Conservation (phyloP, 2,113 vertebrate genomes). For the Uropsilus gracilis region DNA sequence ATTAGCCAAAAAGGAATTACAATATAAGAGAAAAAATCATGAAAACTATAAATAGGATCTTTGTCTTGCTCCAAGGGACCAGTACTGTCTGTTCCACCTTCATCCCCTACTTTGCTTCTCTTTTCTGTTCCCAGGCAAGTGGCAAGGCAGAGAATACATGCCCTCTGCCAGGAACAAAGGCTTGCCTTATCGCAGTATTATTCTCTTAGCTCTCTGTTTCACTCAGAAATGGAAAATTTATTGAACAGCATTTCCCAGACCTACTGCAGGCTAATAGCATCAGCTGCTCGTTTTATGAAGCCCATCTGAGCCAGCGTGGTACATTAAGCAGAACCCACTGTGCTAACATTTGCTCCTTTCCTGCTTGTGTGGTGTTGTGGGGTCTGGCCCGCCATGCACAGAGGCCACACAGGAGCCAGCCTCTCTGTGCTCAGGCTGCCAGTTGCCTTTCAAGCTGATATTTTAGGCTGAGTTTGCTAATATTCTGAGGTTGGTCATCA, state of each 20-base stretch:
- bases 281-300: constrained; percentile 18
- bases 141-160: not conserved
- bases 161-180: not conserved
- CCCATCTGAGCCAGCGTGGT: not conserved
- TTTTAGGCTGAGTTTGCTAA: not conserved
- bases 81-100: not conserved
- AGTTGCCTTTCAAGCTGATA: not conserved
- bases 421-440: not conserved
- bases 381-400: not conserved
- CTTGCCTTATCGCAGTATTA: not conserved
- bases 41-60: not conserved
- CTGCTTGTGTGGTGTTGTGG: not conserved
- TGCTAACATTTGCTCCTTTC: not conserved
- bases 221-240: not conserved
- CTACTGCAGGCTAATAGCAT: not conserved
- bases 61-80: not conserved
- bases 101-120: not conserved
- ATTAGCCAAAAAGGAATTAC: not conserved
- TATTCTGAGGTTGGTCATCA: not conserved
- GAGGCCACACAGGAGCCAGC: not conserved
- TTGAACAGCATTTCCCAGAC: not conserved
- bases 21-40: not conserved
- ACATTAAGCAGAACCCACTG: not conserved
- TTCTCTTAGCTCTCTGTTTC: not conserved
- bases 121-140: not conserved